These are phyloP conservation scores for Rhynchotus rufescens DNA, from an alignment of 2,797 vertebrate species.

Conservation along the genomic window DNA sequence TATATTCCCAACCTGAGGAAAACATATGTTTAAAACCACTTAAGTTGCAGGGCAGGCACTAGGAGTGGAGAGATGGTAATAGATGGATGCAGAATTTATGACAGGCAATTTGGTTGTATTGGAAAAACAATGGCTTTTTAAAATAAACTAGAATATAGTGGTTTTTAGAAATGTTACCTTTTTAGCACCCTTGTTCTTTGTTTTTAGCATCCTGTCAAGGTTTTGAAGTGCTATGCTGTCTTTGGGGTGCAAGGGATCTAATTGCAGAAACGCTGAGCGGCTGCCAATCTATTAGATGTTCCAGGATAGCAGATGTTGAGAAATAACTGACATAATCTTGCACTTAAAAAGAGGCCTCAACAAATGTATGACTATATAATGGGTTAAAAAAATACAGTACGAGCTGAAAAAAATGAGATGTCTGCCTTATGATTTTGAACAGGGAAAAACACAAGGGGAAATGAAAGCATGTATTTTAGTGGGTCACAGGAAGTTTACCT, in stretches of 20 bases:
- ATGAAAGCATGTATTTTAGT: background rate
- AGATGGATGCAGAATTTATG: background rate
- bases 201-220: background rate
- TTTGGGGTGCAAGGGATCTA: background rate
- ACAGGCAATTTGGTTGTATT: accelerated
- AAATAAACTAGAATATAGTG: background rate
- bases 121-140: too few relatives aligned
- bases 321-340: background rate
- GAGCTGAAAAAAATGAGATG: background rate
- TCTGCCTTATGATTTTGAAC: background rate
- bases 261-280: background rate
- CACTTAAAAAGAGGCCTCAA: background rate
- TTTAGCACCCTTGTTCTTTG: background rate
- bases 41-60: background rate
- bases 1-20: background rate
- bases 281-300: background rate
- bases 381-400: background rate
- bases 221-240: background rate
- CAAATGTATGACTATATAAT: accelerated
- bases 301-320: background rate
- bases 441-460: background rate
- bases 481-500: conserved; percentile 31
- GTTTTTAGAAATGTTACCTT: background rate
- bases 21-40: background rate
- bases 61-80: background rate